Evolutionary conservation across 2,113 vertebrate species (phyloP), one percentile per base, ranked within the genome.

Genomic region (Scomber scombrus): DNA sequence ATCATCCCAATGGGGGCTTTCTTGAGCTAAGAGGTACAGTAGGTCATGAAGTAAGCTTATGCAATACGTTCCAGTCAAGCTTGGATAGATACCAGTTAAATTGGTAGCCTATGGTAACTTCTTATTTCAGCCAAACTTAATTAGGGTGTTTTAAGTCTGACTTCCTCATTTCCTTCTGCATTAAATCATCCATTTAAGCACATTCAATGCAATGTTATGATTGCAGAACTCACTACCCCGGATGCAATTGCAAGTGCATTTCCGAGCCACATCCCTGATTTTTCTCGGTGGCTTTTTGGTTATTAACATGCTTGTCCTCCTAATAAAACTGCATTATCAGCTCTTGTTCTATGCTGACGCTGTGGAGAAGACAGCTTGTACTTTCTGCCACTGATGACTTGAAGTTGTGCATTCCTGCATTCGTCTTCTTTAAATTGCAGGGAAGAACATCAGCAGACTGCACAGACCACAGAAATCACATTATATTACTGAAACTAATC

Each of bases 101-200:
- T 61, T 14, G 78, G 70, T 18, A 52, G 56, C 46, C 43, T 18
- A n/a, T 64, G 70, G 72, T 65, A 66, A 76, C 11, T 23, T 34
- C 67, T 78, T 31, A 80, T 70, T 67, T 70, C 66, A 72, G 21
- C 58, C 81, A 74, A 71, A 74, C 26, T 49, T 80, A 62, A 80
- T 86, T 75, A 61, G 43, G 1, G 50, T 69, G 60, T 63, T 84
- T 81, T 50, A 61, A 46, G 46, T 66, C 40, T 0, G 3, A 56
- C 58, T 57, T 77, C 19, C 31, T 74, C 11, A 49, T 75, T 71
- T 78, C 47, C 63, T 74, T 78, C 19, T 78, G 52, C 73, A 67
- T 80, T 51, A 74, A 71, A 71, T 16, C 14, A 55, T 61, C 29
- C 9, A 65, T 66, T 57, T 63, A 54, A 62, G 29, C 50, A 73